A percentile compares a stretch with the other conserved stretches of the same genome.
These are phyloP conservation scores for Nycticebus coucang DNA, from an alignment of 2,113 vertebrate genomes.

Conservation along the genomic window DNA sequence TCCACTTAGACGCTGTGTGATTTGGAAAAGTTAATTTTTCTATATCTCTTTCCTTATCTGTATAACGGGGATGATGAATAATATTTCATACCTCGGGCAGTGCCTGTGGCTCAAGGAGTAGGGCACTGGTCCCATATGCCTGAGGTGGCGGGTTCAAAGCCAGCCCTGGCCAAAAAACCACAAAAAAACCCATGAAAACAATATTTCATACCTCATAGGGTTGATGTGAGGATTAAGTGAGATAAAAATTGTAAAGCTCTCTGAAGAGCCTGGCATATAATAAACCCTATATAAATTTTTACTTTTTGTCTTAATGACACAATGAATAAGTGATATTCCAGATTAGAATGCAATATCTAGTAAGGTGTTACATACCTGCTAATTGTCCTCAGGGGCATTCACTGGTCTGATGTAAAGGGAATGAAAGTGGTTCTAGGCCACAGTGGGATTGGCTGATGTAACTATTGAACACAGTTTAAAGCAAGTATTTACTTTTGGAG, in stretches of 20 bases:
- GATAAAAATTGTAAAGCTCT: slow-evolving; percentile 22
- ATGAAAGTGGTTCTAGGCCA: slow-evolving; percentile 77
- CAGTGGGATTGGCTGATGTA: slow-evolving; percentile 84
- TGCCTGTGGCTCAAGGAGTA: no score
- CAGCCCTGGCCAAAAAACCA: no score
- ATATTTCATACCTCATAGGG: neutral
- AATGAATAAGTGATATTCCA: slow-evolving; percentile 34
- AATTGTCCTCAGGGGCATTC: slow-evolving; percentile 80
- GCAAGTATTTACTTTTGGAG: neutral
- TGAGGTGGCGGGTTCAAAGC: no score
- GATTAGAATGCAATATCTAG: slow-evolving; percentile 66
- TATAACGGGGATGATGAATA: neutral
- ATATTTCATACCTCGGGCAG: neutral
- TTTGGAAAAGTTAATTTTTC: neutral
- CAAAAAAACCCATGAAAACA: no score
- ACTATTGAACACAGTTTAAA: slow-evolving; percentile 71
- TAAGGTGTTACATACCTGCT: slow-evolving; percentile 68
- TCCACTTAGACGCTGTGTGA: neutral
- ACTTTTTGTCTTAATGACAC: slow-evolving; percentile 35
- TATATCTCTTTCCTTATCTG: neutral
- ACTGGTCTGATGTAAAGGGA: slow-evolving; percentile 85
- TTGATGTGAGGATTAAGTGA: neutral
- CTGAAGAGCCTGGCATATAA: slow-evolving; percentile 11
- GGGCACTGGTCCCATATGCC: no score
- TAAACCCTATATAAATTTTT: neutral